A percentile compares a stretch with the other conserved stretches of the same genome.
These are phyloP conservation scores for Hetaerina titia DNA, from an alignment of 2,888 invertebrate genomes.

Conservation along the genomic window DNA sequence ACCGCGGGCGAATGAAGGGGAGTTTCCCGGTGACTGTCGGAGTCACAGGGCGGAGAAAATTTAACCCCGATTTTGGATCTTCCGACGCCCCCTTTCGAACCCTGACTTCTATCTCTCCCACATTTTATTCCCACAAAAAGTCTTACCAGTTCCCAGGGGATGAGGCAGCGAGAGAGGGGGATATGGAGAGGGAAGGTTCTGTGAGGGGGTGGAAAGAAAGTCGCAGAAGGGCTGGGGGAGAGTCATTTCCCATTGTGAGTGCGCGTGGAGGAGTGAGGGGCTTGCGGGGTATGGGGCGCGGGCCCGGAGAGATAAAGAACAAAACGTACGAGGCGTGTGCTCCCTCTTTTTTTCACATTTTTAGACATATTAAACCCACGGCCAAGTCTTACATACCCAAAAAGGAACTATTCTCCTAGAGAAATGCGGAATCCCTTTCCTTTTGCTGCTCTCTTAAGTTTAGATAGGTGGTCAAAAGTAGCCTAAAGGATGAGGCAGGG, in stretches of 20 bases:
- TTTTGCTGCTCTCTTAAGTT: not conserved
- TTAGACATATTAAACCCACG: slow-evolving; percentile 55
- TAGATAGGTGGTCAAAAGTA: not conserved
- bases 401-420: not conserved
- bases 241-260: not conserved
- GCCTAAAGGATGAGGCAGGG: not conserved
- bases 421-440: slow-evolving; percentile 16
- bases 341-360: slow-evolving; percentile 31
- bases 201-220: not conserved
- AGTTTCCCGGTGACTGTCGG: not conserved
- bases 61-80: not conserved
- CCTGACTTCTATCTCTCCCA: slow-evolving; percentile 18
- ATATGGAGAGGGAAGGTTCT: not conserved
- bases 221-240: not conserved
- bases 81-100: not conserved
- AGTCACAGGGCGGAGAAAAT: not conserved
- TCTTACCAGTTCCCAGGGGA: slow-evolving; percentile 3
- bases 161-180: not conserved
- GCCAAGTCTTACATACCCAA: not conserved
- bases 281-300: not conserved
- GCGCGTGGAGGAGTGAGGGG: not conserved
- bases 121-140: slow-evolving; percentile 16
- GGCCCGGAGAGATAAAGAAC: slow-evolving; percentile 21
- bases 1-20: not conserved
- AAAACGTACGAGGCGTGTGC: slow-evolving; percentile 23